Conservation (phyloP, 2,113 vertebrate genomes). For the Anser brachyrhynchus region DNA sequence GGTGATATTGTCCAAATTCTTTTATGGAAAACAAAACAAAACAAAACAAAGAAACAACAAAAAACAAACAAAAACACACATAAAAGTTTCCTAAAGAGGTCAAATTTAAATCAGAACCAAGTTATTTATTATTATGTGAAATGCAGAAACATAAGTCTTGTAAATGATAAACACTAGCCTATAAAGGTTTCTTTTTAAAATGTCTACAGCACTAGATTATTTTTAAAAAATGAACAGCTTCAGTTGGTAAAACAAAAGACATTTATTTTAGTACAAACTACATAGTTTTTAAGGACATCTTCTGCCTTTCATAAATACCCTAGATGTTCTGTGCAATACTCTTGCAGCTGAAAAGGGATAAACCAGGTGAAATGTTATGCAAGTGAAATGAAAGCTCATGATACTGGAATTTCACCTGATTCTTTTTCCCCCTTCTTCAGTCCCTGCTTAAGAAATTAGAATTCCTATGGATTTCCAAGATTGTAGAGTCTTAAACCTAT, state of each 20-base stretch:
- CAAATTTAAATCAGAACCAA: neutral
- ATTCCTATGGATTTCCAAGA: neutral
- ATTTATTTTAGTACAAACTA: neutral
- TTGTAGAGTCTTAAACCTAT: neutral
- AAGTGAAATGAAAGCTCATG: neutral
- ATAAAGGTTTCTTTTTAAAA: neutral
- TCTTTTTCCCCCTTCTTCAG: fast-evolving
- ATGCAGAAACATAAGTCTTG: neutral
- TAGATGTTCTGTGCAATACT: neutral
- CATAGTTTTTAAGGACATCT: neutral
- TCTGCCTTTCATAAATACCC: neutral
- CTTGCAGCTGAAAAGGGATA: neutral
- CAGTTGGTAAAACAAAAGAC: neutral
- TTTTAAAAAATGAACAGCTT: neutral
- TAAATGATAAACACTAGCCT: neutral
- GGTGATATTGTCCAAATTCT: neutral
- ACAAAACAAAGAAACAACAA: no score
- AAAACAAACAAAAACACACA: no score
- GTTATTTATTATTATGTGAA: neutral
- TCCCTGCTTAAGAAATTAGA: neutral
- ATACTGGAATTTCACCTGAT: neutral
- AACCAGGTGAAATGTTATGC: neutral
- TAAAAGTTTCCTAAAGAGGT: neutral
- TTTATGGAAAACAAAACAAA: neutral
- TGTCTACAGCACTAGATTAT: neutral